Evolutionary conservation across 2,797 vertebrate genomes (phyloP), one percentile per base, ranked within the genome.

Genomic region (Nannoperca obscura): DNA sequence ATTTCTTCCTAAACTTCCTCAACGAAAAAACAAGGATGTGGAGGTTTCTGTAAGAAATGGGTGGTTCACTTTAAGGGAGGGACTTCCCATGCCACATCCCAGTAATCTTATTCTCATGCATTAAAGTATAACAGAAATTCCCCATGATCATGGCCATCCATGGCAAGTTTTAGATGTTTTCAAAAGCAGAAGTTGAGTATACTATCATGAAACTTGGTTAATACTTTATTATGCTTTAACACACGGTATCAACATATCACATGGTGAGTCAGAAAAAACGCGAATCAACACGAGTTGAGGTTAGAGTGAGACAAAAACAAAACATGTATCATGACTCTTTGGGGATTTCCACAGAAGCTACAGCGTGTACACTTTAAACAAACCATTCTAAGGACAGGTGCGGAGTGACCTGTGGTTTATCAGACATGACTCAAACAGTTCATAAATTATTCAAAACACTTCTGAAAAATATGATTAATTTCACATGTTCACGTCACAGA

Each of bases 51-150:
- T 90, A 83, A 78, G 78, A 44, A 68, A 20, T 9, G 11, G 36
- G 50, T 55, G 64, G 52, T 65, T 68, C 13, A 17, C 44, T 81
- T 81, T 54, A 38, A 76, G 54, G 84, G 89, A 93, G 87, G 94
- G 92, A 91, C 83, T 93, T 94, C 87, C 92, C 88, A 79, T 85
- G 66, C 63, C 71, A 76, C 72, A 89, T 88, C 69, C 78, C 74
- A 89, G 70, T 69, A 71, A 84, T 67, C 11, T 6, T 34, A 54
- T 57, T 42, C 38, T 70, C 76, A 90, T 91, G 66, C 83, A 80
- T 85, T 91, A 76, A 92, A 95, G 80, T 81, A 63, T 72, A 70
- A 84, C 63, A 89, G 84, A 87, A 89, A 84, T 91, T 92, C 92
- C 89, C 95, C 68, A 88, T 88, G 82, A 93, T 84, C 47, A n/a